Percentiles rank a stretch among this genome's conserved stretches.
Conservation (phyloP, 2,113 vertebrate genomes). For the Coreoperca whiteheadi region DNA sequence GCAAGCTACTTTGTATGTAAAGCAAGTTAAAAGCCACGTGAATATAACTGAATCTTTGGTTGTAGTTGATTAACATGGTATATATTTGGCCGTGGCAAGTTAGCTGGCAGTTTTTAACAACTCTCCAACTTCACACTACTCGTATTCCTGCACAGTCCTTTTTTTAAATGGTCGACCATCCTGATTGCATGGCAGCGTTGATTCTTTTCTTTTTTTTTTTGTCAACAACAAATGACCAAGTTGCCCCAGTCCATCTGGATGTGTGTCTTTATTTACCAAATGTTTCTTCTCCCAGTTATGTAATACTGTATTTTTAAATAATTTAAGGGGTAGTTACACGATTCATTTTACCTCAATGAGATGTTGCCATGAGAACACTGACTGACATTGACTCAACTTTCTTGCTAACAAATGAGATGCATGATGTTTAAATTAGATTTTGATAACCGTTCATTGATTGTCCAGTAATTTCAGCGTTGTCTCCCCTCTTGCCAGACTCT, state of each 20-base stretch:
- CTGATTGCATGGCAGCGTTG: neutral
- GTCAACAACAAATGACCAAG: neutral
- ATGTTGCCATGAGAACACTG: too few species aligned
- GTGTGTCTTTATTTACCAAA: neutral
- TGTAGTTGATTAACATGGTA: fast-evolving
- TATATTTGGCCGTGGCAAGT: fast-evolving
- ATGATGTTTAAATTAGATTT: neutral
- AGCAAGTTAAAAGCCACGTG: constrained; percentile 31
- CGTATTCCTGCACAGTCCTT: fast-evolving
- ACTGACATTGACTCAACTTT: too few species aligned
- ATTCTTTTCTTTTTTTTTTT: too few species aligned
- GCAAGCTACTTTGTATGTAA: constrained; percentile 16
- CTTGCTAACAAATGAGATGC: neutral
- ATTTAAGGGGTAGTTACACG: neutral
- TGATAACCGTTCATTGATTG: too few species aligned
- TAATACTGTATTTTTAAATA: neutral
- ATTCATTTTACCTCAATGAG: too few species aligned
- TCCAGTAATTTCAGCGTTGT: neutral
- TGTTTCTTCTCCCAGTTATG: neutral
- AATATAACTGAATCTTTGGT: fast-evolving
- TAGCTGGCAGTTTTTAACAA: fast-evolving
- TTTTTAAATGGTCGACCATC: neutral
- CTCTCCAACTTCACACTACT: neutral
- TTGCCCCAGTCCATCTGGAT: fast-evolving
- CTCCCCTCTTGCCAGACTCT: constrained; percentile 85